Evolutionary conservation across 2,113 vertebrate genomes (phyloP), one percentile per base, ranked within the genome.

Genomic region (Myrmophylax atrothorax): DNA sequence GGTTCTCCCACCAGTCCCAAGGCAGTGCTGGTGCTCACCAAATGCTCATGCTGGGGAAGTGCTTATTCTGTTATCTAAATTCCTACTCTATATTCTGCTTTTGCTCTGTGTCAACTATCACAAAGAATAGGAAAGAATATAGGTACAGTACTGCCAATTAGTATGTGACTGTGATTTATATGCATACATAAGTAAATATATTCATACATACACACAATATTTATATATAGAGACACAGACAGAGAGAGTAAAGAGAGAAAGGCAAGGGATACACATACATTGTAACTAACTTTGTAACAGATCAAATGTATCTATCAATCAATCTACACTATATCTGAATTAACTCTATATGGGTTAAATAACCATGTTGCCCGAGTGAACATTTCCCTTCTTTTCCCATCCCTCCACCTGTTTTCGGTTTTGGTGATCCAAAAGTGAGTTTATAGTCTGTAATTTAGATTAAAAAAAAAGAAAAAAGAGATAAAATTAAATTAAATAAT

Each of bases 151-250:
- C 10, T 40, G 28, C 10, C 11, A 72, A 22, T 44, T 60, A 73
- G 6, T 44, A 26, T 26, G 4, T 15, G 72, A 60, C 26, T 14
- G 3, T 64, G 29, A 40, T 67, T 63, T 26, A 5, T 28, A 4
- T 6, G 1, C n/a, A 50, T 31, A 42, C 5, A 19, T 4, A 20
- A 3, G 17, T 44, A 80, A 62, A 67, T 62, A 58, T 13, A 55
- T 18, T 33, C 5, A 59, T 40, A 55, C 0, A 22, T 40, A 50
- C 1, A 22, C 1, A 22, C 29, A 18, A 4, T 14, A 20, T 37
- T 8, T 35, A 31, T 5, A 47, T 4, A 24, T 3, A 33, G 0
- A 59, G 4, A 73, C 3, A 68, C 5, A 47, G 3, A 79, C 7
- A 49, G 28, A 37, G 14, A 73, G 12, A 66, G 22, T 5, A 49